These are phyloP conservation scores for Dicrurus megarhynchus DNA, from an alignment of 2,113 vertebrate species.

Conservation along the genomic window DNA sequence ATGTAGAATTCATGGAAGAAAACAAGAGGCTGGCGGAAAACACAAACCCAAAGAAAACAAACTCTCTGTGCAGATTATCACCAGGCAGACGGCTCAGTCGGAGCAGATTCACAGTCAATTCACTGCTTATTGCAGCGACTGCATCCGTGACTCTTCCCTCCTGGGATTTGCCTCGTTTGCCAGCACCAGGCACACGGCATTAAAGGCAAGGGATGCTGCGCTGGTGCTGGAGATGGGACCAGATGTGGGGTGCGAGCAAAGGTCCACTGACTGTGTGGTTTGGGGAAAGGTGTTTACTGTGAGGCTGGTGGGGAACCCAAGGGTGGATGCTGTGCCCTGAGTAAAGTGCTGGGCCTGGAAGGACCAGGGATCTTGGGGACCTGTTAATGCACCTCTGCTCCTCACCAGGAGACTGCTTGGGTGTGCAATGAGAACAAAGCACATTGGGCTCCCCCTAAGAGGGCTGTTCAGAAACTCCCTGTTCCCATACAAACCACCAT, in stretches of 20 bases:
- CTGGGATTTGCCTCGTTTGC: background rate
- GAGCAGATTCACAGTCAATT: background rate
- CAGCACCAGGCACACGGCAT: background rate
- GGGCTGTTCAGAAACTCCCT: background rate
- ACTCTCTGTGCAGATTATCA: background rate
- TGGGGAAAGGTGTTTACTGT: background rate
- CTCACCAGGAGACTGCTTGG: background rate
- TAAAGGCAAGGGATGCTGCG: background rate
- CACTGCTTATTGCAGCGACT: background rate
- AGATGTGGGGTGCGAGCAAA: background rate
- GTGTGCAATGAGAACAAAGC: background rate
- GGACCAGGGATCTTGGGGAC: background rate
- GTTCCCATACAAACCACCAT: background rate
- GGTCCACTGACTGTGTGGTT: fast-evolving
- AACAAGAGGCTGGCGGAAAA: background rate
- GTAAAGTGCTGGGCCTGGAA: background rate
- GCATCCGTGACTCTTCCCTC: background rate
- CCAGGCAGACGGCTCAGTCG: background rate
- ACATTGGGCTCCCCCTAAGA: fast-evolving
- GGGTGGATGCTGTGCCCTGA: background rate
- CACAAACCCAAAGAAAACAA: background rate
- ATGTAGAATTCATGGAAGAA: slow-evolving; percentile 9
- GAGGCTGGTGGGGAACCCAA: background rate
- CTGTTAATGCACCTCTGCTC: background rate
- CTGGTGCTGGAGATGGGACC: background rate